These are phyloP conservation scores for Malurus leucopterus DNA, from an alignment of 2,797 vertebrate genomes.

Conservation along the genomic window DNA sequence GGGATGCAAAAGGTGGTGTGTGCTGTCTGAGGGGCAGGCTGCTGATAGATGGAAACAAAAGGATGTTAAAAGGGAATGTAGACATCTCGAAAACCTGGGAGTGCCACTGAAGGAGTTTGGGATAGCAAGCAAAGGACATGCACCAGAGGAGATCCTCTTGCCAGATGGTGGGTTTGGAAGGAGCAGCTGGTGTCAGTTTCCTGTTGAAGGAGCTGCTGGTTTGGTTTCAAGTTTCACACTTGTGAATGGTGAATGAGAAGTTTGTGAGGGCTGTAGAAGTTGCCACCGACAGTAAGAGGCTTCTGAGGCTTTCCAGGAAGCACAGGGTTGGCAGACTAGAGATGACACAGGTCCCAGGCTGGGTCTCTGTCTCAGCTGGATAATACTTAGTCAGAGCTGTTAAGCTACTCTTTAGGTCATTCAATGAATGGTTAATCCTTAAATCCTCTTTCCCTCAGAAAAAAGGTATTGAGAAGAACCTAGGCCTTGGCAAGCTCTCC, in stretches of 20 bases:
- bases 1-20: background rate
- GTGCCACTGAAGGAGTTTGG: background rate
- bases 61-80: background rate
- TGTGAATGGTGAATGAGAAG: background rate
- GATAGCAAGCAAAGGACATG: background rate
- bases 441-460: constrained; percentile 73
- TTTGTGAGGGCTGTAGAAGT: background rate
- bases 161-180: background rate
- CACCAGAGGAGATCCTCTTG: background rate
- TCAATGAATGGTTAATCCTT: constrained; percentile 22
- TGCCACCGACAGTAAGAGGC: background rate
- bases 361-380: background rate
- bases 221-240: background rate
- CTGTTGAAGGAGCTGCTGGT: background rate
- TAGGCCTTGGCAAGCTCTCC: constrained; percentile 89
- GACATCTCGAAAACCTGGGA: background rate
- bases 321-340: background rate
- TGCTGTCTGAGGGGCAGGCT: background rate
- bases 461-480: constrained; percentile 96
- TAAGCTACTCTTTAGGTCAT: background rate
- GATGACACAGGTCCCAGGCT: background rate
- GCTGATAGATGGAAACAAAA: background rate
- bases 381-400: background rate
- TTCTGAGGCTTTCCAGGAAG: background rate
- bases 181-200: background rate